Evolutionary conservation across 2,113 vertebrate species (phyloP).

Genomic region (Mormoops blainvillei): DNA sequence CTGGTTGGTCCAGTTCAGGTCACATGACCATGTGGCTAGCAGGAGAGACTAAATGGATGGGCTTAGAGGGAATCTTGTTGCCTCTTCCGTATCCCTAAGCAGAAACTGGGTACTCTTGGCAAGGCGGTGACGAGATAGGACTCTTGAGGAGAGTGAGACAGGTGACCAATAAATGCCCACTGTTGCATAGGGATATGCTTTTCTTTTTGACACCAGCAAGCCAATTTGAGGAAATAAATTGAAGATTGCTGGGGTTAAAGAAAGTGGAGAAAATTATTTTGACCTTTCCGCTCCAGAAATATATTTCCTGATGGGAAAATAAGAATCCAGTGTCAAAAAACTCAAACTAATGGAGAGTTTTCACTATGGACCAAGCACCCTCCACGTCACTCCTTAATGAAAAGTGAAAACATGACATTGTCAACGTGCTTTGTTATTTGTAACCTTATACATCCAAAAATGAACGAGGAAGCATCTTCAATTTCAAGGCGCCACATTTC

Average conservation of each 20-base stretch:
- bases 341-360: neutral
- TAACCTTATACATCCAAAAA: constrained; percentile 2
- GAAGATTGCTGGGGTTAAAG: neutral
- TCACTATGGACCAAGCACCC: neutral
- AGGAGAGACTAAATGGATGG: neutral
- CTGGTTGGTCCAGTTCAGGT: neutral
- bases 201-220: neutral
- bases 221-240: neutral
- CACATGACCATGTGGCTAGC: neutral
- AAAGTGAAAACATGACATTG: constrained; percentile 25
- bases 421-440: neutral
- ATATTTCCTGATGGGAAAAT: neutral
- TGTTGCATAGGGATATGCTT: no score
- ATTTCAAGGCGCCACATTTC: neutral
- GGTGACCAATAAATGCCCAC: rapidly evolving
- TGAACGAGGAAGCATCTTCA: constrained; percentile 15
- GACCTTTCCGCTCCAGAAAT: neutral
- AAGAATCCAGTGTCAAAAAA: neutral
- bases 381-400: neutral
- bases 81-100: neutral
- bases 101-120: neutral
- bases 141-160: rapidly evolving
- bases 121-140: rapidly evolving
- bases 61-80: neutral
- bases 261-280: neutral